Evolutionary conservation across 2,888 invertebrate genomes (phyloP).

Genomic region (Didymodactylos carnosus): DNA sequence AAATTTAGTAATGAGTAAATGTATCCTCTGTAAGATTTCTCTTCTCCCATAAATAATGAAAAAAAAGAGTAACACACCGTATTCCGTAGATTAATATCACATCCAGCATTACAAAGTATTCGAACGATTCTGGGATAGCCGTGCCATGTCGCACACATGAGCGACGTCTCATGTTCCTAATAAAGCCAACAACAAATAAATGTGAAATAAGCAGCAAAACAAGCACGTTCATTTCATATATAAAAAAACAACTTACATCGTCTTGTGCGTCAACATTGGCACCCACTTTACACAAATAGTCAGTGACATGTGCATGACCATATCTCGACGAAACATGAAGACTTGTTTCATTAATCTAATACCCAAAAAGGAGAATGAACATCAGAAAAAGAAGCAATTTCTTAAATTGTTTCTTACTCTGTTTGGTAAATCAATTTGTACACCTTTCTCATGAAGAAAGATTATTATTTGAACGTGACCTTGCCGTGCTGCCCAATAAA

Average conservation of each 20-base stretch:
- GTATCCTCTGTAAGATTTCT: no score
- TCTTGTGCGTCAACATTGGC: constrained; percentile 15
- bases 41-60: no score
- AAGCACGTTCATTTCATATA: no score
- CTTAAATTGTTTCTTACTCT: constrained; percentile 32
- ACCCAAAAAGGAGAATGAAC: constrained; percentile 1
- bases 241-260: background rate
- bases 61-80: no score
- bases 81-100: constrained; percentile 31
- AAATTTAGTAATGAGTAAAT: no score
- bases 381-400: background rate
- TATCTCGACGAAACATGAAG: constrained; percentile 44
- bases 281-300: constrained; percentile 31
- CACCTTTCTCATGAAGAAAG: constrained; percentile 36
- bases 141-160: constrained; percentile 41
- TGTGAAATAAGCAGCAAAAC: no score
- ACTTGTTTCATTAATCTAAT: constrained; percentile 44
- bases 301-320: constrained; percentile 36
- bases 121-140: constrained; percentile 34
- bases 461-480: constrained; percentile 38
- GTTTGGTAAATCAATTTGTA: constrained; percentile 36
- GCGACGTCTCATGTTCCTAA: constrained; percentile 40
- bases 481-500: constrained; percentile 41
- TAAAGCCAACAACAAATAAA: no score
- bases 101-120: constrained; percentile 31